Evolutionary conservation across 2,888 invertebrate species (phyloP).

Genomic region (Ditula angustiorana): DNA sequence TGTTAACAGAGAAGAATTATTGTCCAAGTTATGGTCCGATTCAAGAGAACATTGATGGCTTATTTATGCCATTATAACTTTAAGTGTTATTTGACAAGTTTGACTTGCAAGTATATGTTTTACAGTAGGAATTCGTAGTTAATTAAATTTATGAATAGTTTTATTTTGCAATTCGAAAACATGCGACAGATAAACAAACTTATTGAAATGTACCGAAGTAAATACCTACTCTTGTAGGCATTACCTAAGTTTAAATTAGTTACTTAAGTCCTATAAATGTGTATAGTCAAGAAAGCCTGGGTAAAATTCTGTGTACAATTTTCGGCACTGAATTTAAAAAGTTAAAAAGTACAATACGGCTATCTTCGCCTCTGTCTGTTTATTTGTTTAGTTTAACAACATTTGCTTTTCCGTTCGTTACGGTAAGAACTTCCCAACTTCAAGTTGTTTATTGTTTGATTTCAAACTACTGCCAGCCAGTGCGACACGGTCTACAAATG

Average conservation of each 20-base stretch:
- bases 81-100: slow-evolving; percentile 14
- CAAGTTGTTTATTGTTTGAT: slow-evolving; percentile 36
- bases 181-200: neutral
- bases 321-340: slow-evolving; percentile 28
- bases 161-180: neutral
- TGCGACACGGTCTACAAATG: neutral
- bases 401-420: slow-evolving; percentile 39
- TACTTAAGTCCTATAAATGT: slow-evolving; percentile 10
- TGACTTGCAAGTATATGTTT: neutral
- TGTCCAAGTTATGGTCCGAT: slow-evolving; percentile 21
- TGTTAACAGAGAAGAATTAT: slow-evolving; percentile 32
- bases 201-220: neutral
- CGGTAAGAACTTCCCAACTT: slow-evolving; percentile 29
- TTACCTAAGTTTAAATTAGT: slow-evolving; percentile 1
- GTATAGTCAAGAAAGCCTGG: slow-evolving; percentile 12
- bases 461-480: slow-evolving; percentile 5
- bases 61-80: slow-evolving; percentile 31
- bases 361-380: slow-evolving; percentile 30
- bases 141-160: neutral
- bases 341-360: slow-evolving; percentile 35
- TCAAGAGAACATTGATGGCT: slow-evolving; percentile 8
- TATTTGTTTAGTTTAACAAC: slow-evolving; percentile 39
- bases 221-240: neutral
- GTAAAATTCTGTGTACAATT: slow-evolving; percentile 7
- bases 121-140: neutral